Evolutionary conservation across 2,113 vertebrate genomes (phyloP).

Genomic region (Delphinus delphis): DNA sequence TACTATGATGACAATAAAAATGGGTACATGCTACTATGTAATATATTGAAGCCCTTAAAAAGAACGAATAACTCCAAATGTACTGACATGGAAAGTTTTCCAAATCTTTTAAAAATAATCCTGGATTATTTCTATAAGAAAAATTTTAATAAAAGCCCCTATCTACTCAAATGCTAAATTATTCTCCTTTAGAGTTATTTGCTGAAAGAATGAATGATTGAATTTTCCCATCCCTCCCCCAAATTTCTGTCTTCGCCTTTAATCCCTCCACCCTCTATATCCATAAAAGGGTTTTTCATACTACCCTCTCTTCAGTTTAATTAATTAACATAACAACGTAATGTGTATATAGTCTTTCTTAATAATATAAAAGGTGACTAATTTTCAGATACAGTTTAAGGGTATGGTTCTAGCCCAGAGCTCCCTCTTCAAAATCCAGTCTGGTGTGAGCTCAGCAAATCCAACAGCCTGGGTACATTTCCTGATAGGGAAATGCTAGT

Average conservation of each 20-base stretch:
- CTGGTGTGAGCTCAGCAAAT: constrained; percentile 31
- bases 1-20: constrained; percentile 10
- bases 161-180: background rate
- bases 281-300: constrained; percentile 36
- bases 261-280: constrained; percentile 12
- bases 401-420: background rate
- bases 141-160: background rate
- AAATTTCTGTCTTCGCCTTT: constrained; percentile 43
- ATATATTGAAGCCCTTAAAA: background rate
- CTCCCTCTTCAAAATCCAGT: constrained; percentile 11
- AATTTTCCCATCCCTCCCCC: constrained; percentile 33
- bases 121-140: constrained; percentile 17
- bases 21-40: background rate
- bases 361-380: constrained; percentile 17
- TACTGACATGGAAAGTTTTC: background rate
- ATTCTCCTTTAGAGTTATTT: constrained; percentile 22
- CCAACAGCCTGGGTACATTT: background rate
- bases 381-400: constrained; percentile 24
- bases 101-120: constrained; percentile 15
- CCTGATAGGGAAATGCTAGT: constrained; percentile 28
- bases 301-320: background rate
- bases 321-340: constrained; percentile 32
- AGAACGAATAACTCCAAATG: background rate
- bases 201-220: background rate
- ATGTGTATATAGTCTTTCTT: background rate